Base-by-base conservation (phyloP, 2,113 vertebrate genomes). In the Alethe castanea region DNA sequence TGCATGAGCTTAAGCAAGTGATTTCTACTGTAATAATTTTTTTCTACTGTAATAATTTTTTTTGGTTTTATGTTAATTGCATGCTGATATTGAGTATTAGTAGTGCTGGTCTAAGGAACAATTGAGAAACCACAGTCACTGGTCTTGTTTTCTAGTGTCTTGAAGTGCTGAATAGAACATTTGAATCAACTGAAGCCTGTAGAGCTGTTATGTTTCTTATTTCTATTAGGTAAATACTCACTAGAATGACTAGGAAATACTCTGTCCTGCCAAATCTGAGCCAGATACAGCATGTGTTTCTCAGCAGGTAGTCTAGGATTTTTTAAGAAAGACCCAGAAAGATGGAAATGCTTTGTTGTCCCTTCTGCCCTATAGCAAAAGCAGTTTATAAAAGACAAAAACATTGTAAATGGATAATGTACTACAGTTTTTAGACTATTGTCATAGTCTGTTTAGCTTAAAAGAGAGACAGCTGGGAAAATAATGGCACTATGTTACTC, bases 271-370 rank as follows among this genome's bases (percentile, higher is more conserved):
- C 1, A 2, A 72, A 50, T 71, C 26, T 45, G 53, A 81, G 22
- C 11, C 1, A 1, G 25, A n/a, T 47, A 28, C 1, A 64, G 23
- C 18, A 64, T 1, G 0, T 67, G 9, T 52, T 80, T 40, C 26
- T 60, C 23, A 71, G 23, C 6, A 50, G 13, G 17, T 24, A 35
- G 9, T n/a, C 36, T 44, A 69, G 8, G 7, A 7, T 4, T 35
- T 80, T 36, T 70, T 8, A 28, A 7, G 38, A 56, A 73, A 59
- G 17, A 48, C 1, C 1, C 6, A 25, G 5, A 24, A 4, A 31
- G 14, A 33, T 22, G 5, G 19, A 54, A 79, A 77, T 25, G 15
- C 20, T 73, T 62, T 56, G 35, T 69, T 14, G 31, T 71, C 8
- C 11, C 24, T 80, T 70, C 9, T 19, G 18, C 11, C 36, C 14